Percentiles rank a stretch among this genome's conserved stretches.
These are phyloP conservation scores for Microcebus jonahi DNA, from an alignment of 2,113 vertebrate species.

Conservation along the genomic window DNA sequence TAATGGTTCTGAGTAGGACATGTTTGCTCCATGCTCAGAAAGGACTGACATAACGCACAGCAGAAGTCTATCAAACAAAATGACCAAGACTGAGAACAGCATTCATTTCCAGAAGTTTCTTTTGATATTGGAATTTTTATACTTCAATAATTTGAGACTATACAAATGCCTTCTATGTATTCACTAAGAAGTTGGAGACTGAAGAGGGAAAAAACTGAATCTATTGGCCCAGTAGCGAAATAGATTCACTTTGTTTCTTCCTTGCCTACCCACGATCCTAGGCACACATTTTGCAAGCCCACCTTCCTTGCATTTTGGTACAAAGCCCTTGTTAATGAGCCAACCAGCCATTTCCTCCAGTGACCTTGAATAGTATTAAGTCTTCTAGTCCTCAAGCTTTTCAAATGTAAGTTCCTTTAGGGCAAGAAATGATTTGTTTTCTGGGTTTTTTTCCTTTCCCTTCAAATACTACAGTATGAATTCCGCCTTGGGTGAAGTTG, in stretches of 20 bases:
- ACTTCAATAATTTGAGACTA: background rate
- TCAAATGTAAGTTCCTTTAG: conserved; percentile 40
- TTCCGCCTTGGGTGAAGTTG: background rate
- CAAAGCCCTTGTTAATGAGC: conserved; percentile 15
- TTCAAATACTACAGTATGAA: background rate
- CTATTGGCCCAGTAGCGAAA: background rate
- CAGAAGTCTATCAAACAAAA: background rate
- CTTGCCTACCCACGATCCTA: background rate
- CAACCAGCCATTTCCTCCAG: conserved; percentile 21
- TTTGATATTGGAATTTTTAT: background rate
- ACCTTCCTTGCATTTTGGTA: background rate
- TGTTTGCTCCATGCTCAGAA: background rate
- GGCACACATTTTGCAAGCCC: background rate
- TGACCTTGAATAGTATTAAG: conserved; percentile 4
- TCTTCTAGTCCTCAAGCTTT: conserved; percentile 42
- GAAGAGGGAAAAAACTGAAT: background rate
- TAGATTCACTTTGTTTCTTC: background rate
- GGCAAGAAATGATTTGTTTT: background rate
- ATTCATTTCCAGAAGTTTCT: background rate
- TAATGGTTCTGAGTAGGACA: background rate
- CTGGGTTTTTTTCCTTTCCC: background rate
- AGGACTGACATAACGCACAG: background rate
- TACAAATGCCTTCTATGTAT: background rate
- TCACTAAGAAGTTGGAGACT: background rate
- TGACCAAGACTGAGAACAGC: background rate